Conservation (phyloP, 2,797 vertebrate genomes). For the Martes flavigula region DNA sequence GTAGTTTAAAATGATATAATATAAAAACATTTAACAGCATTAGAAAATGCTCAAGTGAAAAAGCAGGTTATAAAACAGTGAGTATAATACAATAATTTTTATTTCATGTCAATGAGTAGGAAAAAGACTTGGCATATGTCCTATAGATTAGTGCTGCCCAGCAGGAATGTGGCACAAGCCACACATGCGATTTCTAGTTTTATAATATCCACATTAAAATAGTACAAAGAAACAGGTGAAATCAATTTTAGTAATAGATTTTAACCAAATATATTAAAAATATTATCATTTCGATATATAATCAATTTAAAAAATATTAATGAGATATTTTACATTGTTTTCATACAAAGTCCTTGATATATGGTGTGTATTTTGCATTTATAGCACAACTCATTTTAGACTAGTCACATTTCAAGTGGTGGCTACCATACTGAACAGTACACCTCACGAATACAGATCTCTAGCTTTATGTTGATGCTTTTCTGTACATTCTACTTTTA, state of each 20-base stretch:
- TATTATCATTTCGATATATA: background rate
- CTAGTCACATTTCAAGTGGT: background rate
- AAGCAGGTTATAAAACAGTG: background rate
- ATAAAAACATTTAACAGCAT: background rate
- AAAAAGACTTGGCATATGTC: background rate
- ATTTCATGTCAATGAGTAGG: background rate
- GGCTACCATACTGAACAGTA: background rate
- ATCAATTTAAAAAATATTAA: background rate
- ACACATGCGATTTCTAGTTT: background rate
- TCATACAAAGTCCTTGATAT: background rate
- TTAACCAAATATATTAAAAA: background rate
- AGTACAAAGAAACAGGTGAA: background rate
- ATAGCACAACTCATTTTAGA: background rate
- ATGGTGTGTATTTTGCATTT: background rate
- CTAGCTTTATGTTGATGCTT: background rate
- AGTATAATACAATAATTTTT: background rate
- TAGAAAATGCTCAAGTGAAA: conserved; percentile 2
- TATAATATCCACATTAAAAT: conserved; percentile 6
- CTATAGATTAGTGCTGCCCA: background rate
- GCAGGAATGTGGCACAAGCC: background rate
- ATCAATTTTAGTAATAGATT: background rate
- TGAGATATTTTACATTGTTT: background rate
- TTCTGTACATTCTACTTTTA: background rate
- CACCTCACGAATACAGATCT: background rate
- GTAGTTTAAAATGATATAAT: background rate